These are phyloP conservation scores for Numenius phaeopus DNA, from an alignment of 2,797 vertebrate species.

Conservation along the genomic window DNA sequence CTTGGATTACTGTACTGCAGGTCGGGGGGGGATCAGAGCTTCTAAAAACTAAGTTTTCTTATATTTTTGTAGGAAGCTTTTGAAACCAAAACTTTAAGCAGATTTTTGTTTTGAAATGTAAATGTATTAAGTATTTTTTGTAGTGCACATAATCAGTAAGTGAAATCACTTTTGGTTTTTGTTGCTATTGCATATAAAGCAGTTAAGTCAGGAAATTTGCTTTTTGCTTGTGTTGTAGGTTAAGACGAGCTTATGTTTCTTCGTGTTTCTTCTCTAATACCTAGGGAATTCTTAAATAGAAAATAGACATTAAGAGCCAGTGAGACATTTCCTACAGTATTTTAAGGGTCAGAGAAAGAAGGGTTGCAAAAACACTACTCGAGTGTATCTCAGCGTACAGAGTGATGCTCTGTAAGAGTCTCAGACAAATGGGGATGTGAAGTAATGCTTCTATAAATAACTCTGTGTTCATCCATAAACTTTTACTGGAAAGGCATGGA, in stretches of 20 bases:
- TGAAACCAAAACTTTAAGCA: neutral
- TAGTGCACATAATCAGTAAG: neutral
- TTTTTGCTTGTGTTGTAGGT: neutral
- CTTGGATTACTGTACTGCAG: neutral
- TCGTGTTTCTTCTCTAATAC: neutral
- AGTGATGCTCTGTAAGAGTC: slow-evolving; percentile 36
- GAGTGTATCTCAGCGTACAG: neutral
- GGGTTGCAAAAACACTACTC: neutral
- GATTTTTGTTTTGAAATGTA: neutral
- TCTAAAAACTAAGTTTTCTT: neutral
- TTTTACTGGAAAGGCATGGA: slow-evolving; percentile 49
- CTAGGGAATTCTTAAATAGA: neutral
- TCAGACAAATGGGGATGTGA: slow-evolving; percentile 37
- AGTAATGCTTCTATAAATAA: slow-evolving; percentile 66
- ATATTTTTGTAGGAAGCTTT: neutral
- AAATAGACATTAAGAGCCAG: neutral
- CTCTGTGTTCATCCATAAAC: slow-evolving; percentile 33
- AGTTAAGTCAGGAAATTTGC: neutral
- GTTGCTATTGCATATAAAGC: neutral
- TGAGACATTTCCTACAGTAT: neutral
- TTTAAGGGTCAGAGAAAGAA: slow-evolving; percentile 7
- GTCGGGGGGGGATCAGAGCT: neutral
- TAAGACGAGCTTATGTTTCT: neutral
- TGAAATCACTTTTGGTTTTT: neutral
- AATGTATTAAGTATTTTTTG: neutral